Conservation (phyloP, 2,797 vertebrate genomes). For the Tadarida brasiliensis region DNA sequence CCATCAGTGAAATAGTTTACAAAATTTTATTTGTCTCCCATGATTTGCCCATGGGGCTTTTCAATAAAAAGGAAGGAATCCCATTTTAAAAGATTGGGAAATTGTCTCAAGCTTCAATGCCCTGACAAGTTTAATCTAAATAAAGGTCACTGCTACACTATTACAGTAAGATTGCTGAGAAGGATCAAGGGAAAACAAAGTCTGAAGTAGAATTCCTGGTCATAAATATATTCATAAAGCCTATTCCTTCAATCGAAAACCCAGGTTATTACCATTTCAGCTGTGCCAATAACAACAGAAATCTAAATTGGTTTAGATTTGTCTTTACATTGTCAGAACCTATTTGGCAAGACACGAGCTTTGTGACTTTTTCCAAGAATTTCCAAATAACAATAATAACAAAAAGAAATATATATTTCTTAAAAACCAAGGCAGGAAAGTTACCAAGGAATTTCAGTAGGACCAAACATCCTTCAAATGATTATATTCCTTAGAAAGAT, state of each 20-base stretch:
- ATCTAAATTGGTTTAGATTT: background rate
- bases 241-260: conserved; percentile 37
- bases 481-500: background rate
- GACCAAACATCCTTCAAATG: background rate
- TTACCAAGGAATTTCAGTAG: background rate
- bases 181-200: conserved; percentile 62
- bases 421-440: background rate
- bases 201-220: conserved; percentile 55
- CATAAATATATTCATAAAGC: conserved; percentile 72
- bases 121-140: conserved; percentile 53
- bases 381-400: background rate
- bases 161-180: background rate
- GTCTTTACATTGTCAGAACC: background rate
- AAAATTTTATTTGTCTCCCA: conserved; percentile 55
- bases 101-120: conserved; percentile 22
- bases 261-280: conserved; percentile 30
- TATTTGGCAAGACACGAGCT: background rate
- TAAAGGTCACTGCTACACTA: background rate
- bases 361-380: background rate
- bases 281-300: background rate
- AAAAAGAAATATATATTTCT: background rate
- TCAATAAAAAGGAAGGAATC: conserved; percentile 44
- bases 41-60: conserved; percentile 24
- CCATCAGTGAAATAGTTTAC: conserved; percentile 50
- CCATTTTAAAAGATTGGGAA: conserved; percentile 51